Evolutionary conservation across 2,797 vertebrate genomes (phyloP), one percentile per base, ranked within the genome.

Genomic region (Eulemur rubriventer): DNA sequence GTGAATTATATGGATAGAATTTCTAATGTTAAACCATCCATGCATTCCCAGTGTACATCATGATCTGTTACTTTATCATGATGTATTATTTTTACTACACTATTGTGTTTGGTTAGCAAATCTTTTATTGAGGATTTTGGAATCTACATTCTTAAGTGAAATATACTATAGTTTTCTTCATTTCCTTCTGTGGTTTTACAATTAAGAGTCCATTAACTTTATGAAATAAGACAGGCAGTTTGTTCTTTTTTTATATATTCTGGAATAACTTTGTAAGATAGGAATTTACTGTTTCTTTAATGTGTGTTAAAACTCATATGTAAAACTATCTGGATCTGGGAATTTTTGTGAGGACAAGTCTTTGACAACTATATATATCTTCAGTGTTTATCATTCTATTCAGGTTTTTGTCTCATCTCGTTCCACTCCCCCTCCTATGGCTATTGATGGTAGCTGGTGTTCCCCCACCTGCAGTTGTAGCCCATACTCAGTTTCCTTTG

Each of bases 261-360:
- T 85, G 16, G 12, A 89, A 65, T 78, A 89, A 38, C 38, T 67
- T 92, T 46, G 38, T 65, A 43, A 46, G 38, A 59, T 81, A 86
- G 7, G 16, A 93, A 82, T 93, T 90, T 90, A 63, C 52, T 86
- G 7, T 89, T 92, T 72, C 79, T 92, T 89, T 86, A 75, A 76
- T 75, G 4, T 89, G 5, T 89, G 22, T 69, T 93, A 50, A 52
- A 87, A 78, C 33, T 76, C 35, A 63, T n/a, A 13, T 75, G 16
- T 89, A 55, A 75, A 82, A 63, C 38, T 81, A 2, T 76, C 26
- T 57, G 22, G 2, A 63, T 96, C 57, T 85, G 61, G 59, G 41
- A 10, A 83, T 79, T 63, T 92, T 57, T 38, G 38, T 48, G 12
- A 69, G 57, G 28, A 22, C 33, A 57, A 55, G 35, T 95, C n/a